A percentile compares a stretch with the other conserved stretches of the same genome.
Conservation (phyloP, 2,113 vertebrate species). For the Cettia cetti region DNA sequence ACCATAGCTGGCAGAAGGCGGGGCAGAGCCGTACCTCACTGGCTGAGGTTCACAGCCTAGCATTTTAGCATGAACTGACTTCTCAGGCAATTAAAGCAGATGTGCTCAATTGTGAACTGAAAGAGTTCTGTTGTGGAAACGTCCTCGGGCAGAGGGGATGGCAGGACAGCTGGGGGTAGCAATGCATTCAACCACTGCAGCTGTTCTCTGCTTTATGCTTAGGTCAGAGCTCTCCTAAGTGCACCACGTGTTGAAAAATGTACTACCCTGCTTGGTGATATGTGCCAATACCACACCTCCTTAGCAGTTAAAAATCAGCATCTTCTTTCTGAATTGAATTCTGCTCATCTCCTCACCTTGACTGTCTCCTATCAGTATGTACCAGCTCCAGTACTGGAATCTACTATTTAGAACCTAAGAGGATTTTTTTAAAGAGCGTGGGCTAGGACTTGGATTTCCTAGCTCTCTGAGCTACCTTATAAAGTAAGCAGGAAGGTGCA, state of each 20-base stretch:
- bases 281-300: neutral
- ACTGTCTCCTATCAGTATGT: neutral
- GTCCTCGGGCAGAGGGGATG: neutral
- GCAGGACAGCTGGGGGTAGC: neutral
- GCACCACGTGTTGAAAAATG: neutral
- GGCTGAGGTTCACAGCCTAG: neutral
- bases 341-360: neutral
- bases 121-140: neutral
- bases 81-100: neutral
- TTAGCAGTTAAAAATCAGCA: neutral
- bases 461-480: neutral
- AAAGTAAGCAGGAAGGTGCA: neutral
- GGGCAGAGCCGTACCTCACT: neutral
- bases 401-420: neutral
- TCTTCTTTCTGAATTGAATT: neutral
- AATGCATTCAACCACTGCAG: neutral
- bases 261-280: neutral
- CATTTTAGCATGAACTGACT: neutral
- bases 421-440: neutral
- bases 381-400: neutral
- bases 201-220: neutral
- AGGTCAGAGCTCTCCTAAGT: neutral
- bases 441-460: neutral
- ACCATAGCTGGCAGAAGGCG: neutral
- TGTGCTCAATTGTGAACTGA: neutral